Conservation (phyloP, 2,797 vertebrate genomes). For the Tragelaphus eurycerus region DNA sequence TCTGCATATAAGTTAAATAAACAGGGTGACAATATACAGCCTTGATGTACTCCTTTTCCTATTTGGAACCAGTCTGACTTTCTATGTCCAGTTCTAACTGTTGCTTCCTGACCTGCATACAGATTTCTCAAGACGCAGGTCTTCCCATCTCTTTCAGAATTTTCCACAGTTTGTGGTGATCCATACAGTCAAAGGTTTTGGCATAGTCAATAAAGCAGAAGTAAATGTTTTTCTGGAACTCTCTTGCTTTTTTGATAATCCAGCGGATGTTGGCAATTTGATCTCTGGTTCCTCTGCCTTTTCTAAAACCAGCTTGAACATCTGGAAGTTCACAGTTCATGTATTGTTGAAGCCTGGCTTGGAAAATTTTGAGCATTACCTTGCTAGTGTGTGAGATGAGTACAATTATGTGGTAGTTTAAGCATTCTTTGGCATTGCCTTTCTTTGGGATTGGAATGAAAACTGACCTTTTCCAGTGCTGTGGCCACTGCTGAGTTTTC, state of each 20-base stretch:
- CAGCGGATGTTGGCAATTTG: rapidly evolving
- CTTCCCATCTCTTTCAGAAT: neutral
- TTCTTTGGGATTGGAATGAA: too few relatives aligned
- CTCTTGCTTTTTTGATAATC: neutral
- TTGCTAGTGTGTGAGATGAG: too few relatives aligned
- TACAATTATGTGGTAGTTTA: too few relatives aligned
- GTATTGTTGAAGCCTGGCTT: too few relatives aligned
- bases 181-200: neutral
- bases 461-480: too few relatives aligned
- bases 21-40: neutral
- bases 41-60: neutral
- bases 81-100: neutral
- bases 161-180: neutral
- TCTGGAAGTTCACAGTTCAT: too few relatives aligned
- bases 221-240: neutral
- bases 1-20: neutral
- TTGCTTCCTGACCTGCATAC: neutral
- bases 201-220: neutral
- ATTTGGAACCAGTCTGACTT: neutral
- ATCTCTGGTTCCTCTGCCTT: neutral
- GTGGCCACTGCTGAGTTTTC: too few relatives aligned
- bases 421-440: too few relatives aligned
- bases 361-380: too few relatives aligned
- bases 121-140: neutral
- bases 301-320: too few relatives aligned